These are phyloP conservation scores for Hydropsyche tenuis DNA, from an alignment of 1,140 invertebrate genomes.

Conservation along the genomic window DNA sequence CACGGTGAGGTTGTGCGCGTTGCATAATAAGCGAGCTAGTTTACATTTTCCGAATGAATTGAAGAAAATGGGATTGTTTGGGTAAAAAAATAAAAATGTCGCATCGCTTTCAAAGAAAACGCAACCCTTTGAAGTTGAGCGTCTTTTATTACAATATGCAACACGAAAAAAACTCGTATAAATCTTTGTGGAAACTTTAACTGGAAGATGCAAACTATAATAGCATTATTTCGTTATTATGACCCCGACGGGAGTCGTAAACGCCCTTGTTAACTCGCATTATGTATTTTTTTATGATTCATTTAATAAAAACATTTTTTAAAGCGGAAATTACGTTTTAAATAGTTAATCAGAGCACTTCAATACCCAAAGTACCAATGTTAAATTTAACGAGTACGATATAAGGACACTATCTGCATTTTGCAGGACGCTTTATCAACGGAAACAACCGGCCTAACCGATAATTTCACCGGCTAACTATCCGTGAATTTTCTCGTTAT, in stretches of 20 bases:
- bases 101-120: no score
- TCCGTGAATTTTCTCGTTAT: constrained; percentile 9
- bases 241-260: background rate
- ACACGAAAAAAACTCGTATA: background rate
- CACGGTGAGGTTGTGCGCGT: background rate
- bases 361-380: no score
- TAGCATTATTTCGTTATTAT: constrained; percentile 13
- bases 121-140: no score
- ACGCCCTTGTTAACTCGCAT: constrained; percentile 3
- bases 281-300: constrained; percentile 16
- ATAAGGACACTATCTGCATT: background rate
- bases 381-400: no score
- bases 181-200: constrained; percentile 5
- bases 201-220: background rate
- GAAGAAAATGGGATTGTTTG: no score
- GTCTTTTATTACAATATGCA: no score
- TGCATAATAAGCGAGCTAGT: background rate
- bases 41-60: no score
- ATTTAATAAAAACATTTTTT: no score
- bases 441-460: background rate
- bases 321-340: no score
- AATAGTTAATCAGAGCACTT: no score
- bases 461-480: constrained; percentile 10
- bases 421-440: background rate
- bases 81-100: no score